These are phyloP conservation scores for Microchirus variegatus DNA, from an alignment of 2,797 vertebrate genomes.

Conservation along the genomic window DNA sequence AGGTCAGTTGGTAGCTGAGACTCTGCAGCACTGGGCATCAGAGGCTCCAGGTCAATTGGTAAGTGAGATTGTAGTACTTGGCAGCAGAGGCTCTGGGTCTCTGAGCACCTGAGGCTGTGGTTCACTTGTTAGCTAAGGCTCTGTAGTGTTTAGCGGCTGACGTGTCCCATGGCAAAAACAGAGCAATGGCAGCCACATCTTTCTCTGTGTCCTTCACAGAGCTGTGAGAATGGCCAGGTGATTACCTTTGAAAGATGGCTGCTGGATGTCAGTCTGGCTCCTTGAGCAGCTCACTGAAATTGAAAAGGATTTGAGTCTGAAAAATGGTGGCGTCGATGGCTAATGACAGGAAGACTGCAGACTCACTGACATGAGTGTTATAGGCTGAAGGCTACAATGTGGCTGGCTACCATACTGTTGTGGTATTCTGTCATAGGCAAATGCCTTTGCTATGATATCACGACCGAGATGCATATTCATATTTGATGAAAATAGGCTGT, in stretches of 20 bases:
- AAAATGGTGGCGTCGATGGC: neutral
- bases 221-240: neutral
- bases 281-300: neutral
- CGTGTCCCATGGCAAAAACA: no score
- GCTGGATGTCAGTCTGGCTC: neutral
- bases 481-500: no score
- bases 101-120: neutral
- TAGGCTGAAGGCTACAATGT: no score
- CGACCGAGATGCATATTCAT: no score
- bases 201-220: neutral
- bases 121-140: neutral
- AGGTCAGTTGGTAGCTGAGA: no score
- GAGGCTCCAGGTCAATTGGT: neutral
- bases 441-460: no score
- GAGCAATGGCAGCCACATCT: neutral
- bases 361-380: neutral
- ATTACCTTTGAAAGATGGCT: neutral
- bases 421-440: no score
- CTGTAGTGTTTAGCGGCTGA: neutral
- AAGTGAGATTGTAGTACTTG: neutral
- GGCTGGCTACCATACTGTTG: no score
- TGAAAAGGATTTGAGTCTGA: neutral
- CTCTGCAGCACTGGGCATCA: no score
- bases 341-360: neutral
- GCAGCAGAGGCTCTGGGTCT: neutral